Percentiles rank a stretch among this genome's conserved stretches.
phyloP scores from a whole-genome alignment of 1,140 invertebrate species.

The Diachasmimorpha longicaudata region DNA sequence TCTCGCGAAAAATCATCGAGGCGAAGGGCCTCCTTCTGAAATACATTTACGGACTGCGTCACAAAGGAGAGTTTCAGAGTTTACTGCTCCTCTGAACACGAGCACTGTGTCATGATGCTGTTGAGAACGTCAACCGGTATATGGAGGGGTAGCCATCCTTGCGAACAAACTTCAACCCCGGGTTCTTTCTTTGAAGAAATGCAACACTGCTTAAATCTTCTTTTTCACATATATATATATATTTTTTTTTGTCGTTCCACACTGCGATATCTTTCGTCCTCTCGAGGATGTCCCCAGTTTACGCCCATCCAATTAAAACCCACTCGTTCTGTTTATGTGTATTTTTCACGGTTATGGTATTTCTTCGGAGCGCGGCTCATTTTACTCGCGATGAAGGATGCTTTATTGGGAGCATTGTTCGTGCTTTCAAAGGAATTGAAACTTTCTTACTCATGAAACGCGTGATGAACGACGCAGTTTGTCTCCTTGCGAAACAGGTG shows the following conservation, averaged over 20 bases:
- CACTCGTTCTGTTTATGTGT: not conserved
- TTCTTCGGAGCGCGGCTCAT: not conserved
- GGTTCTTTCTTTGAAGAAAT: not conserved
- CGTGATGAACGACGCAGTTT: not conserved
- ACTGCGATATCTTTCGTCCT: not conserved
- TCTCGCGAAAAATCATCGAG: not conserved
- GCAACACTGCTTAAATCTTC: not conserved
- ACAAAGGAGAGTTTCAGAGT: not conserved
- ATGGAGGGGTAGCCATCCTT: not conserved
- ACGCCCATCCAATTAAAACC: not conserved
- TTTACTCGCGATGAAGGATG: not conserved
- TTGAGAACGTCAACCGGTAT: not conserved
- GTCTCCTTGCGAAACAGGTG: slow-evolving; percentile 1
- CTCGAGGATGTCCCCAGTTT: not conserved
- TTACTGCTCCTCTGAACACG: not conserved
- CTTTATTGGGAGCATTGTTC: not conserved
- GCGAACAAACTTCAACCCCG: not conserved
- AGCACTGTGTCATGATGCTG: not conserved
- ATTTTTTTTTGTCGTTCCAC: not conserved
- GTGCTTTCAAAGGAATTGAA: not conserved
- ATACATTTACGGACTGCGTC: not conserved
- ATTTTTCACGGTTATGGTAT: not conserved
- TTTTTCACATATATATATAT: not conserved
- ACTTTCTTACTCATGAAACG: not conserved
- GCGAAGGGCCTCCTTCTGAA: not conserved